These are phyloP conservation scores for Lithobates sylvaticus DNA, from an alignment of 2,797 vertebrate species.

Conservation along the genomic window DNA sequence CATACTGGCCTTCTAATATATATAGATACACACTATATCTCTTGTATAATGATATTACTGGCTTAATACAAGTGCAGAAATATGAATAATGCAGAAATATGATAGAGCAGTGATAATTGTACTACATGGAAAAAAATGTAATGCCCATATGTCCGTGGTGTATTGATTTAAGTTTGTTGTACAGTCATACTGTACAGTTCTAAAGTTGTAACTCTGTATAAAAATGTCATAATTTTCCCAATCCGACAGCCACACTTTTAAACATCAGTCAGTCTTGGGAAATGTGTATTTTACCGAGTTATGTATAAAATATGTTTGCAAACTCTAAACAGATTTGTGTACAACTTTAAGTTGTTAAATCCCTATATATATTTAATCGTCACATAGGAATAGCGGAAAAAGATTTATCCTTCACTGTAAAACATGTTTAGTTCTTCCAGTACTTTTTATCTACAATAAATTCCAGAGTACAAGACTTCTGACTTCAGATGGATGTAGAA, in stretches of 20 bases:
- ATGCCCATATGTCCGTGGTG: background rate
- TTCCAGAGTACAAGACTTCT: conserved; percentile 19
- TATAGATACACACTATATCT: no score
- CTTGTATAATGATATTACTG: no score
- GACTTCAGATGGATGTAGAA: conserved; percentile 36
- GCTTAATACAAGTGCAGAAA: no score
- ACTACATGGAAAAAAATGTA: no score
- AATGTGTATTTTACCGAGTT: background rate
- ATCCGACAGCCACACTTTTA: background rate
- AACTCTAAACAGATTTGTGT: background rate
- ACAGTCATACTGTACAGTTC: no score
- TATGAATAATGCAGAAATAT: no score
- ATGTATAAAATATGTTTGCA: background rate
- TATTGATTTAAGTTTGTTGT: background rate
- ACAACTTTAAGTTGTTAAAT: background rate
- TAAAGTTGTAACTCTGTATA: background rate
- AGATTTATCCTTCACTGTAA: background rate
- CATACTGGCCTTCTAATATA: no score
- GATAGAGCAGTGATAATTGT: background rate
- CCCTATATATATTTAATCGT: background rate
- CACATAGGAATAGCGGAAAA: background rate
- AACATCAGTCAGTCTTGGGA: background rate
- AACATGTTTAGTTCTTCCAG: conserved; percentile 8
- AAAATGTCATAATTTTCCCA: background rate
- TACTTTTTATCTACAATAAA: conserved; percentile 14